phyloP scores from a whole-genome alignment of 2,797 vertebrate genomes.

The Sebastes minor region DNA sequence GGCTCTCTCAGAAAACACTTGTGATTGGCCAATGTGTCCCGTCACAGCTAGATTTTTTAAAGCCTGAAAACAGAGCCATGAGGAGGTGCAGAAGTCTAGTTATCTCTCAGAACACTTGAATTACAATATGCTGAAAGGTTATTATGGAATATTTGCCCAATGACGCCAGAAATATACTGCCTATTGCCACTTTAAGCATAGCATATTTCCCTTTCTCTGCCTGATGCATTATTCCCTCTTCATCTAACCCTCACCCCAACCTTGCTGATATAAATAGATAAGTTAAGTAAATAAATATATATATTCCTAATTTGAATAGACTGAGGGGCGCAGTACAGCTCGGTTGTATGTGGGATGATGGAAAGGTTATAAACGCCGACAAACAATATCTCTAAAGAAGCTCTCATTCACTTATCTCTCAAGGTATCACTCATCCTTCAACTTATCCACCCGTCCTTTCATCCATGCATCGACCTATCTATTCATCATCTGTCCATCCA shows the following conservation, averaged over 20 bases:
- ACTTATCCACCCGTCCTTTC: conserved; percentile 46
- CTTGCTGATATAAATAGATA: neutral
- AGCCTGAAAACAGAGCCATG: too few species aligned
- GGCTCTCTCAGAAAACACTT: too few species aligned
- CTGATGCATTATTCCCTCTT: neutral
- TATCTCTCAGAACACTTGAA: too few species aligned
- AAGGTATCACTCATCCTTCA: conserved; percentile 50
- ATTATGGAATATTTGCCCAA: too few species aligned
- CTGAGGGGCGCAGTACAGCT: neutral
- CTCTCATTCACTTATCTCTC: conserved; percentile 40
- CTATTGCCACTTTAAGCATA: neutral
- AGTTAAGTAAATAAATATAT: neutral
- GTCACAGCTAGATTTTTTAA: too few species aligned
- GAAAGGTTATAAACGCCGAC: neutral
- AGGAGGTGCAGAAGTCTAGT: too few species aligned
- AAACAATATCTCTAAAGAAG: conserved; percentile 23
- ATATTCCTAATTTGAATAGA: neutral
- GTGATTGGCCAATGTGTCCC: too few species aligned
- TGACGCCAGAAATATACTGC: too few species aligned
- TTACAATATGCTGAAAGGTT: too few species aligned
- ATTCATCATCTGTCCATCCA: conserved; percentile 52
- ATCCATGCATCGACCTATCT: conserved; percentile 32
- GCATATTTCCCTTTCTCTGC: neutral
- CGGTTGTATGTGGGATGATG: neutral
- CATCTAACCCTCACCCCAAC: neutral